phyloP scores from a whole-genome alignment of 2,888 invertebrate genomes.

The Pristionchus japonicus region DNA sequence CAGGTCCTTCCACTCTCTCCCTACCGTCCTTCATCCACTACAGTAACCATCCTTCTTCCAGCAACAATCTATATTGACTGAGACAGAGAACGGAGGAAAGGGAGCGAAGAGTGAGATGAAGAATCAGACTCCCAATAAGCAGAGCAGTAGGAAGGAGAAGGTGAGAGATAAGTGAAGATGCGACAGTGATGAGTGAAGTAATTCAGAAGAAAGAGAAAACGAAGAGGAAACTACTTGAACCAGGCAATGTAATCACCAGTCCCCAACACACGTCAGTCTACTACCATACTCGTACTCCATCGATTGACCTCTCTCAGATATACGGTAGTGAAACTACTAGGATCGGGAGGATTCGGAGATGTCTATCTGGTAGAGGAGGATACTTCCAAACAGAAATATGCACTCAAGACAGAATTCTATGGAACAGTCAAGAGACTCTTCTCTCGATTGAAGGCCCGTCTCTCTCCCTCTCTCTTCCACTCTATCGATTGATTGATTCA shows the following conservation, averaged over 20 bases:
- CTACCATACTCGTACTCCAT: not conserved
- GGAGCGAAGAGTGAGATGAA: not conserved
- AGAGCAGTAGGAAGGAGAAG: conserved; percentile 9
- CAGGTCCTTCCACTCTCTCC: not conserved
- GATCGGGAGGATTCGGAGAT: conserved; percentile 40
- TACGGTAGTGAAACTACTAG: conserved; percentile 36
- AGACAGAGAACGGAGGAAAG: not conserved
- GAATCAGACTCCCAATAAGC: not conserved
- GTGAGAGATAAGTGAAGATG: not conserved
- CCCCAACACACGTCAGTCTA: not conserved
- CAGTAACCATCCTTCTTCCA: not conserved
- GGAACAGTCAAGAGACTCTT: conserved; percentile 1
- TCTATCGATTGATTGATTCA: not conserved
- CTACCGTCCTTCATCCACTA: not conserved
- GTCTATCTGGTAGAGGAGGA: conserved; percentile 28
- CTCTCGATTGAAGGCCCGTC: conserved; percentile 13
- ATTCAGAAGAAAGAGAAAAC: conserved; percentile 7
- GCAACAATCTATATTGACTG: not conserved
- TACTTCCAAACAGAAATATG: not conserved
- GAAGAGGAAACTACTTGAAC: not conserved
- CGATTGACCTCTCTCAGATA: not conserved
- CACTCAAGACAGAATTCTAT: conserved; percentile 31
- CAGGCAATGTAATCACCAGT: conserved; percentile 29
- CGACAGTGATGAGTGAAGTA: not conserved
- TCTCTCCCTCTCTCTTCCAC: not conserved